Percentiles rank a stretch among this genome's conserved stretches.
These are phyloP conservation scores for Neodiprion fabricii DNA, from an alignment of 1,140 invertebrate species.

Conservation along the genomic window DNA sequence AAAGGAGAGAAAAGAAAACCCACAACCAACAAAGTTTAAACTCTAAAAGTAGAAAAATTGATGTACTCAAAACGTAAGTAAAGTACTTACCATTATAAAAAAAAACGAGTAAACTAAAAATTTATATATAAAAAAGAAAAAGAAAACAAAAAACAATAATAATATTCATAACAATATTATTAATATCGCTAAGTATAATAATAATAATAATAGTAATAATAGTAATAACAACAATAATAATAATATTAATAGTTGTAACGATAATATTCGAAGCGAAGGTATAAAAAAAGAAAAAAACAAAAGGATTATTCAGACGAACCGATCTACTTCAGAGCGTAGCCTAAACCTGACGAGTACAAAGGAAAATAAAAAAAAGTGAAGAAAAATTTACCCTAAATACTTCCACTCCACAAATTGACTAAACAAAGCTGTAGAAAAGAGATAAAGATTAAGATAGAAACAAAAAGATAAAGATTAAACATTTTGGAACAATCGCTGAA, in stretches of 20 bases:
- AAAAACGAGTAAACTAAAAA: conserved; percentile 20
- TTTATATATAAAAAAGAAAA: conserved; percentile 29
- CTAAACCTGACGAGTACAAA: conserved; percentile 64
- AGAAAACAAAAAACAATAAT: conserved; percentile 16
- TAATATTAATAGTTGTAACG: background rate
- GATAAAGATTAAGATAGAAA: conserved; percentile 8
- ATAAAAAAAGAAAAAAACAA: background rate
- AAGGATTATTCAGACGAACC: background rate
- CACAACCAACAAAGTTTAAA: conserved; percentile 23
- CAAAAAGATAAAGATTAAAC: conserved; percentile 14
- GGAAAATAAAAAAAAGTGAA: conserved; percentile 14
- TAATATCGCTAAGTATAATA: too few relatives aligned
- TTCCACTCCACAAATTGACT: background rate
- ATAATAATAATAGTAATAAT: too few relatives aligned
- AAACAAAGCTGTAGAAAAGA: background rate
- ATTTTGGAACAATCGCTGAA: background rate
- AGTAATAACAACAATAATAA: too few relatives aligned
- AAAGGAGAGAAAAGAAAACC: conserved; percentile 20
- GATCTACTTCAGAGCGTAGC: conserved; percentile 62
- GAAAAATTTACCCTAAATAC: background rate
- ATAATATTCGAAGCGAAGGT: background rate
- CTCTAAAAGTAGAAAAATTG: conserved; percentile 21
- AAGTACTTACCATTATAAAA: conserved; percentile 24
- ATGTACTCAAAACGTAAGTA: conserved; percentile 29
- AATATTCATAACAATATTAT: too few relatives aligned